Evolutionary conservation across 2,888 invertebrate species (phyloP).

Genomic region (Bruchidius siliquastri): DNA sequence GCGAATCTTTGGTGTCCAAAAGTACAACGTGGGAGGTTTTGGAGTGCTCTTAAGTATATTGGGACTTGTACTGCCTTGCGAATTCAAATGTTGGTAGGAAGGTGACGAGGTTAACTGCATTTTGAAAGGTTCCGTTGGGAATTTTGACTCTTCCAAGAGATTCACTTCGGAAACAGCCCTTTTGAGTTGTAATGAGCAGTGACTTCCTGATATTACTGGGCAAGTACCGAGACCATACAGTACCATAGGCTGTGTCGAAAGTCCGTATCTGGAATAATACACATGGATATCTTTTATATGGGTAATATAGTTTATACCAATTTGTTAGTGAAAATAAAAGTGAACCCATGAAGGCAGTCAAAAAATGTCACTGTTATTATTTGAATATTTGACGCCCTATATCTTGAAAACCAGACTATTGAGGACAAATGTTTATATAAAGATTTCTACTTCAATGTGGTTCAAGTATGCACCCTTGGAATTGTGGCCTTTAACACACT

Average conservation of each 20-base stretch:
- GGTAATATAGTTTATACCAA: too few relatives aligned
- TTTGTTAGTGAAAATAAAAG: too few relatives aligned
- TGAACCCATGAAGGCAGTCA: too few relatives aligned
- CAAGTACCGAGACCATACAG: slow-evolving; percentile 51
- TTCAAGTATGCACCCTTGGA: too few relatives aligned
- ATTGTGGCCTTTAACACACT: too few relatives aligned
- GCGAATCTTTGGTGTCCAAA: slow-evolving; percentile 56
- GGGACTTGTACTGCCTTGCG: slow-evolving; percentile 21
- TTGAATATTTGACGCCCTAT: too few relatives aligned
- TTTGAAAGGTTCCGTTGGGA: slow-evolving; percentile 46
- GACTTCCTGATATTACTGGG: slow-evolving; percentile 47
- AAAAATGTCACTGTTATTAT: too few relatives aligned
- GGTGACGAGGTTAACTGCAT: slow-evolving; percentile 47
- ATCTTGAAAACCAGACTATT: too few relatives aligned
- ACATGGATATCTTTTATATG: too few relatives aligned
- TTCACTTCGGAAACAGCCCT: slow-evolving; percentile 47
- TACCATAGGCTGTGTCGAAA: slow-evolving; percentile 49
- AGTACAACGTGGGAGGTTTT: slow-evolving; percentile 45
- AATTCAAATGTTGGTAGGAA: slow-evolving; percentile 45
- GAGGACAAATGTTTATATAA: too few relatives aligned
- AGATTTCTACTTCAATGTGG: too few relatives aligned
- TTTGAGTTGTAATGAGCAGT: slow-evolving; percentile 47
- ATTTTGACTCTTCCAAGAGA: slow-evolving; percentile 42
- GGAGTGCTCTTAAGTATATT: slow-evolving; percentile 30
- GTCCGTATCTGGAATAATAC: slow-evolving; percentile 36